Base-by-base conservation (phyloP, 2,113 vertebrate species). In the Bos indicus region DNA sequence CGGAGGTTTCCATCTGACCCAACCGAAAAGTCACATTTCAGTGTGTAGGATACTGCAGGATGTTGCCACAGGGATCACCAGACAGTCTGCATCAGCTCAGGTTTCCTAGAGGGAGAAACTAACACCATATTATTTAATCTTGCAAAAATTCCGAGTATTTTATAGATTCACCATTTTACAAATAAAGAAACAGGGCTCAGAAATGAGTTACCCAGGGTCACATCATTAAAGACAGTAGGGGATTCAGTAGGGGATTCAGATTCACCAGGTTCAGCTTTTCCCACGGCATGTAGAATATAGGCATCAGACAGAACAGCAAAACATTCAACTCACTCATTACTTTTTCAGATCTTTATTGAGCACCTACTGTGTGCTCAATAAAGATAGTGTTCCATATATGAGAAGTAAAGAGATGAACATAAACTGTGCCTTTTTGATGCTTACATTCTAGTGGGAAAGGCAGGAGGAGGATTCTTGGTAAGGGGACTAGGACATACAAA, bases 1-100 rank as follows among this genome's bases (percentile, higher is more conserved):
- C 2, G 26, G 95, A 88, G 95, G 62, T 94, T 95, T 86, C 78
- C 60, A 21, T 90, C 95, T 82, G 89, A 78, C n/a, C 96, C 30
- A 88, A 28, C 0, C 0, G 16, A 94, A 94, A 81, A 98, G 83
- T 90, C 97, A 82, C 97, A 96, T 97, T 98, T 95, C 91, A 6
- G 0, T 91, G 82, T 94, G 85, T 84, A 87, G 97, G 94, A 97
- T 88, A 96, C 91, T 94, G 97, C 0, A 0, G 67, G 30, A 56
- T 13, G 1, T 97, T 92, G n/a, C 83, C 88, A 78, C 36, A 67
- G 71, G 62, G 67, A 51, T 90, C 2, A 0, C 60, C 52, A 46
- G 85, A 64, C 54, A 96, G 77, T 40, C 0, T 36, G 6, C 1
- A 56, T 88, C 21, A 19, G 14, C 26, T 81, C 36, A 57, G 64